A percentile compares a stretch with the other conserved stretches of the same genome.
Evolutionary conservation across 2,888 invertebrate genomes (phyloP).

Genomic region (Platycheirus rosarum): DNA sequence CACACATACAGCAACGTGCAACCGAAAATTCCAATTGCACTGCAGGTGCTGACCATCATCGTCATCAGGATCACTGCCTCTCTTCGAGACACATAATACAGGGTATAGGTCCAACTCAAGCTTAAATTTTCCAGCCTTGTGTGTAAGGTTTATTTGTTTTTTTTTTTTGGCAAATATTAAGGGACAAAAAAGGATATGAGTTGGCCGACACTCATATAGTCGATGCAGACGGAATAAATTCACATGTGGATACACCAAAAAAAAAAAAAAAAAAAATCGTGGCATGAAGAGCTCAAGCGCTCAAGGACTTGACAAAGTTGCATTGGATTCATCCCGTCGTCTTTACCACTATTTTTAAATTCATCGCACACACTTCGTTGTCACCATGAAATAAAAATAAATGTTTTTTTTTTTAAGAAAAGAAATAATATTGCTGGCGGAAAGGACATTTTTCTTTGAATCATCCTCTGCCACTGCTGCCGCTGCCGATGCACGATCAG

Average conservation of each 20-base stretch:
- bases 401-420: conserved; percentile 34
- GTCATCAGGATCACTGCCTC: conserved; percentile 20
- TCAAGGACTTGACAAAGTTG: conserved; percentile 60
- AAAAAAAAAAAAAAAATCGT: conserved; percentile 28
- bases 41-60: conserved; percentile 67
- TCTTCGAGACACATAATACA: conserved; percentile 34
- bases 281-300: conserved; percentile 48
- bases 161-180: conserved; percentile 37
- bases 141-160: conserved; percentile 17
- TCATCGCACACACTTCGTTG: conserved; percentile 69
- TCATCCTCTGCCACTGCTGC: conserved; percentile 15
- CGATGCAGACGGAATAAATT: conserved; percentile 71
- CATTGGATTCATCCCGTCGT: conserved; percentile 41
- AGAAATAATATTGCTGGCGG: conserved; percentile 65
- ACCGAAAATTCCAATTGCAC: conserved; percentile 59
- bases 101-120: conserved; percentile 49
- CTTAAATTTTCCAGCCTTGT: conserved; percentile 54
- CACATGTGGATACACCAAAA: conserved; percentile 27
- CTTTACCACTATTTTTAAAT: conserved; percentile 52
- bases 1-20: background rate
- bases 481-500: conserved; percentile 63
- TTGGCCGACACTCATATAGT: conserved; percentile 16
- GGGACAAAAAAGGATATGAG: background rate
- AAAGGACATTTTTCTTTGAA: conserved; percentile 71
- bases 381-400: conserved; percentile 40